Evolutionary conservation across 2,888 invertebrate genomes (phyloP).

Genomic region (Tipula lateralis): DNA sequence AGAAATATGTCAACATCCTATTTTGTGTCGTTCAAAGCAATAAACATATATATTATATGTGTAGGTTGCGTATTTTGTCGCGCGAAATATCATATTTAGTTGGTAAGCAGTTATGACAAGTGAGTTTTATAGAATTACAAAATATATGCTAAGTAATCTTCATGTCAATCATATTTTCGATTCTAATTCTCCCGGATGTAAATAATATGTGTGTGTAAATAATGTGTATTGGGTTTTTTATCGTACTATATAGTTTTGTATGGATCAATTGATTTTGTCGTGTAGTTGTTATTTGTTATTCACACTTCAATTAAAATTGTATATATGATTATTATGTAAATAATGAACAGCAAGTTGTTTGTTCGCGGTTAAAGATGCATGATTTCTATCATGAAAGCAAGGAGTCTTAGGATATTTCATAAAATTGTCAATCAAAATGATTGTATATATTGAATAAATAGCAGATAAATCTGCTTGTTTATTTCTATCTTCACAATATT

Average conservation of each 20-base stretch:
- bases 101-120: background rate
- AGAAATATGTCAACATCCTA: background rate
- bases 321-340: background rate
- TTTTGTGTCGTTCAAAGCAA: background rate
- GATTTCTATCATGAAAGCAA: background rate
- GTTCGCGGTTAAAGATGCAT: background rate
- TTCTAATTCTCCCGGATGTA: slow-evolving; percentile 24
- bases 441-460: too few relatives aligned
- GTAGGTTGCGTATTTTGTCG: background rate
- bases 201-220: too few relatives aligned
- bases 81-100: background rate
- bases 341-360: background rate
- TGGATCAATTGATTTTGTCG: background rate
- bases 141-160: background rate
- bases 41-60: background rate
- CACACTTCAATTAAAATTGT: background rate
- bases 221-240: background rate
- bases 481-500: too few relatives aligned
- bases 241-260: background rate
- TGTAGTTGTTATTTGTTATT: background rate
- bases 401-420: too few relatives aligned
- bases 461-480: too few relatives aligned
- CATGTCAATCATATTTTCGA: slow-evolving; percentile 3
- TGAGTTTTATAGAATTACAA: background rate
- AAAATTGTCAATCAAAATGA: too few relatives aligned